phyloP scores from a whole-genome alignment of 2,797 vertebrate species.

The Xenops minutus region DNA sequence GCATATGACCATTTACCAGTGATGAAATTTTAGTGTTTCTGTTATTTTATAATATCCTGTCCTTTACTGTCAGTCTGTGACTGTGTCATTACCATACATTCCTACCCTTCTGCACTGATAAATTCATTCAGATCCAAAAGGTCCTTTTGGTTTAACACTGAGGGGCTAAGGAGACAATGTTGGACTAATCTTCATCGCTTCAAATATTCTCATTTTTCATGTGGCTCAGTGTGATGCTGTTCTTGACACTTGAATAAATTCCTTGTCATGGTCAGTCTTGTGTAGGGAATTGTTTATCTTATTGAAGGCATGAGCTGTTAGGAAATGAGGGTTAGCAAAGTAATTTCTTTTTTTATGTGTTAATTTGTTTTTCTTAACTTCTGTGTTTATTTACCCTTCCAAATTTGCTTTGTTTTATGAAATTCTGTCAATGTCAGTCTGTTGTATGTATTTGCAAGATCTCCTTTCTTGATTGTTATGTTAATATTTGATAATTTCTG shows the following conservation, averaged over 20 bases:
- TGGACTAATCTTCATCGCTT: neutral
- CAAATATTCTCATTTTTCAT: accelerated
- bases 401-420: neutral
- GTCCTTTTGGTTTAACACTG: neutral
- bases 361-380: neutral
- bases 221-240: neutral
- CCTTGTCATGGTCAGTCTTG: neutral
- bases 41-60: neutral
- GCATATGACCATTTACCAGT: neutral
- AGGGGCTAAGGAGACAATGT: neutral
- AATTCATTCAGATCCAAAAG: neutral
- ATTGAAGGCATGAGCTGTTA: neutral
- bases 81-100: neutral
- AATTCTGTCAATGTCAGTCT: neutral
- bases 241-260: neutral
- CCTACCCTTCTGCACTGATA: neutral
- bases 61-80: neutral
- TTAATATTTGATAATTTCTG: neutral
- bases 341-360: neutral
- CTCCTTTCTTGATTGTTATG: neutral
- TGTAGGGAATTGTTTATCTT: neutral
- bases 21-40: neutral
- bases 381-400: neutral
- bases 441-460: neutral
- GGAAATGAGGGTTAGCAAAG: neutral